These are phyloP conservation scores for Cremastinae sp. DNA, from an alignment of 2,888 invertebrate species.

Conservation along the genomic window DNA sequence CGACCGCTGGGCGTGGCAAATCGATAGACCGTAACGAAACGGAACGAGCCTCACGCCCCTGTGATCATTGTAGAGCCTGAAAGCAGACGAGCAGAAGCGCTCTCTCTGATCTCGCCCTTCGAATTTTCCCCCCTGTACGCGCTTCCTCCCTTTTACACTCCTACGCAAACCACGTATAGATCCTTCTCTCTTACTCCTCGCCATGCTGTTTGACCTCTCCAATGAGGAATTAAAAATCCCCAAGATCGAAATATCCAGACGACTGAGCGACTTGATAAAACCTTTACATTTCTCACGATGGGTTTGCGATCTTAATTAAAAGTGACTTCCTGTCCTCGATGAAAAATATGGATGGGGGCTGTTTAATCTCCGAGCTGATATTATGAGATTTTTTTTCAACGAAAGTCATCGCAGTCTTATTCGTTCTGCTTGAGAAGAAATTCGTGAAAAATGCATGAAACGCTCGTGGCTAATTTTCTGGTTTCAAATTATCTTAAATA, in stretches of 20 bases:
- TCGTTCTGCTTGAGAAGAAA: no score
- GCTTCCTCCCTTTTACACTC: conserved; percentile 5
- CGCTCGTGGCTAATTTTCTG: no score
- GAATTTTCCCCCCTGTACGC: background rate
- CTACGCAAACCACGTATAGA: no score
- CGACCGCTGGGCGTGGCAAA: conserved; percentile 72
- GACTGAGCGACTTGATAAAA: conserved; percentile 12
- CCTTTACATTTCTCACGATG: conserved; percentile 7
- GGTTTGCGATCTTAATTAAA: conserved; percentile 5
- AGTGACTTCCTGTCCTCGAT: background rate
- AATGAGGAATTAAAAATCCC: conserved; percentile 16
- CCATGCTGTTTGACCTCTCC: conserved; percentile 22
- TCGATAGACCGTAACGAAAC: conserved; percentile 66
- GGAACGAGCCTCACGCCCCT: conserved; percentile 55
- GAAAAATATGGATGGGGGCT: background rate
- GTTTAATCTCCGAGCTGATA: background rate
- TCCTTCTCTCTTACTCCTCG: conserved; percentile 4
- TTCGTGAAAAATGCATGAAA: no score
- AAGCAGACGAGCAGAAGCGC: conserved; percentile 35
- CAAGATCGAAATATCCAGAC: conserved; percentile 16
- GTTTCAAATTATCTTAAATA: no score
- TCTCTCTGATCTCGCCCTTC: conserved; percentile 15
- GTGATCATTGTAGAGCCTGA: conserved; percentile 38
- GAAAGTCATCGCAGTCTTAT: no score
- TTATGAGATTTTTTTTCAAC: background rate